Evolutionary conservation across 2,888 invertebrate genomes (phyloP).

Genomic region (Ophion ellenae): DNA sequence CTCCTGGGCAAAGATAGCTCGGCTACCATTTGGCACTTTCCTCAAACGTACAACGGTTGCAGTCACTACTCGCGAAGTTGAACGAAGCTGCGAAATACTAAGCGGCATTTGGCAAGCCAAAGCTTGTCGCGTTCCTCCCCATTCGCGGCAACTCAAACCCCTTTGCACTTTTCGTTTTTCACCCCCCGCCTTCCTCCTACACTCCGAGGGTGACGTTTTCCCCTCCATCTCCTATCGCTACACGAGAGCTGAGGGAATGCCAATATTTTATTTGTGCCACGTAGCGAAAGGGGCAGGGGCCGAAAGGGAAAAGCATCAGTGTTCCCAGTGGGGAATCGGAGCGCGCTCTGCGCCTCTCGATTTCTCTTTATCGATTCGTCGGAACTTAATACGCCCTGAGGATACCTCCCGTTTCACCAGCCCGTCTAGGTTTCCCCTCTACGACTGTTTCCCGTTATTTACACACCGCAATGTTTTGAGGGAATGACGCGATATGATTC

Average conservation of each 20-base stretch:
- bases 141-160: neutral
- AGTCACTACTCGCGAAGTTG: slow-evolving; percentile 77
- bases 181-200: slow-evolving; percentile 11
- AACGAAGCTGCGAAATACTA: slow-evolving; percentile 78
- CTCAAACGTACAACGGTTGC: slow-evolving; percentile 75
- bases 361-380: slow-evolving; percentile 62
- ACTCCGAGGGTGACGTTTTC: slow-evolving; percentile 35
- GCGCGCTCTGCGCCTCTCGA: slow-evolving; percentile 31
- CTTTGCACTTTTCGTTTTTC: slow-evolving; percentile 23
- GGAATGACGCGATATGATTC: slow-evolving; percentile 20
- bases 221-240: slow-evolving; percentile 15
- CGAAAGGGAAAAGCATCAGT: slow-evolving; percentile 39
- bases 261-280: slow-evolving; percentile 66
- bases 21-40: slow-evolving; percentile 77
- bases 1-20: slow-evolving; percentile 38
- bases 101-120: slow-evolving; percentile 79
- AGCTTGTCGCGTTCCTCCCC: slow-evolving; percentile 44
- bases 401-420: slow-evolving; percentile 55
- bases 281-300: neutral
- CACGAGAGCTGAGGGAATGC: slow-evolving; percentile 45
- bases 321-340: slow-evolving; percentile 44
- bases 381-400: slow-evolving; percentile 57
- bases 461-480: slow-evolving; percentile 1
- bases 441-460: slow-evolving; percentile 6
- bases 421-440: slow-evolving; percentile 26